A percentile compares a stretch with the other conserved stretches of the same genome.
phyloP scores from a whole-genome alignment of 2,888 invertebrate species.

The Seira musarum region DNA sequence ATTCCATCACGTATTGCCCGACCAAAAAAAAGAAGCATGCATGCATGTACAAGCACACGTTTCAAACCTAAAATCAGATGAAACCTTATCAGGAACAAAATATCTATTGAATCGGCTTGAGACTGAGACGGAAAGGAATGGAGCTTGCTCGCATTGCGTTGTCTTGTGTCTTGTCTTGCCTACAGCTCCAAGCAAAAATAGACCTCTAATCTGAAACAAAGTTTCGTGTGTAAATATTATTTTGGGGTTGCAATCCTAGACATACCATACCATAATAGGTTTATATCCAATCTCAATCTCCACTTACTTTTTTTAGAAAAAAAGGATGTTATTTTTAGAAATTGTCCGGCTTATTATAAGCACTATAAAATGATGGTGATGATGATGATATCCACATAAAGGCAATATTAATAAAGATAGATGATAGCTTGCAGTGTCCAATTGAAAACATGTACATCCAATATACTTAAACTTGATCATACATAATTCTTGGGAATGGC shows the following conservation, averaged over 20 bases:
- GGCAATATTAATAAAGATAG: not conserved
- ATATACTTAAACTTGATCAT: no score
- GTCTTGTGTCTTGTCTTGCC: not conserved
- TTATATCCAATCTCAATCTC: not conserved
- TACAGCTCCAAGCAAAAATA: not conserved
- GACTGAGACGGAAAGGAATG: no score
- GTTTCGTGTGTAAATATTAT: not conserved
- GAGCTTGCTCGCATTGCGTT: not conserved
- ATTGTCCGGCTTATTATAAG: not conserved
- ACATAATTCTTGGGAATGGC: constrained; percentile 2
- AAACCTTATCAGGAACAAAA: not conserved
- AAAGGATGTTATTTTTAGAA: not conserved
- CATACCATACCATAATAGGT: not conserved
- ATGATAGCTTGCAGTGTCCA: not conserved
- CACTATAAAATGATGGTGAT: not conserved
- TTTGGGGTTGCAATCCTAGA: not conserved
- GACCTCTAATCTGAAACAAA: not conserved
- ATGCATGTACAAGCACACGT: not conserved
- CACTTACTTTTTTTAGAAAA: not conserved
- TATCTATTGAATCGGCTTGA: not conserved
- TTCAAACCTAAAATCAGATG: not conserved
- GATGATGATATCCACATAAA: not conserved
- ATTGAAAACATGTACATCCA: no score
- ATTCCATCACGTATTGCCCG: not conserved
- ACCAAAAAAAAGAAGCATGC: no score